Evolutionary conservation across 1,140 invertebrate genomes (phyloP).

Genomic region (Augochlora pura): DNA sequence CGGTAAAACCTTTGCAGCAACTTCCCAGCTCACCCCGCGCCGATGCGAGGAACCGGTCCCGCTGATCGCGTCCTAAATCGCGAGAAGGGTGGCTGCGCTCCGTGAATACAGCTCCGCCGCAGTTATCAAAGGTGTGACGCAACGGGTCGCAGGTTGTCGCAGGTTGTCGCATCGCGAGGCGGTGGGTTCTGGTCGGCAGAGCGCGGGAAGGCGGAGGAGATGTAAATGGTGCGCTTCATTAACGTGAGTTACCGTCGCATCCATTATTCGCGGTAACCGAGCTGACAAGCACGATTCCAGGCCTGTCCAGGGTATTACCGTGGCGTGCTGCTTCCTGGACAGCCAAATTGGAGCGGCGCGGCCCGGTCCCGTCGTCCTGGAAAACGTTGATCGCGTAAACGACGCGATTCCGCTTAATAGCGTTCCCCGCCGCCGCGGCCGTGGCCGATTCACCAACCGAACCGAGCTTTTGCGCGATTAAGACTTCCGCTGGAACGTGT

Average conservation of each 20-base stretch:
- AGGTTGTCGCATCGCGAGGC: neutral
- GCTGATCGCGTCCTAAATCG: neutral
- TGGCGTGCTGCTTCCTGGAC: conserved; percentile 30
- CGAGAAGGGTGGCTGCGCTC: neutral
- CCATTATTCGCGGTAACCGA: conserved; percentile 69
- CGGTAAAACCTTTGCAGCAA: no score
- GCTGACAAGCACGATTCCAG: conserved; percentile 64
- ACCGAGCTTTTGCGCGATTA: conserved; percentile 14
- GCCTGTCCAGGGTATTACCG: conserved; percentile 60
- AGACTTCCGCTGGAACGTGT: conserved; percentile 11
- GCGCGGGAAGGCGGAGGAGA: conserved; percentile 49
- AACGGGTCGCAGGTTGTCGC: no score
- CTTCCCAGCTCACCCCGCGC: no score
- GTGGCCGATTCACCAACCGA: neutral
- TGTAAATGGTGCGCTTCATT: conserved; percentile 71
- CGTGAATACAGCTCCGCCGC: neutral
- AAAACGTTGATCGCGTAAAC: conserved; percentile 27
- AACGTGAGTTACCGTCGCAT: conserved; percentile 68
- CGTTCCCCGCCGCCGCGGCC: neutral
- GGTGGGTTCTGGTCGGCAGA: neutral
- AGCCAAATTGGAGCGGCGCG: conserved; percentile 50
- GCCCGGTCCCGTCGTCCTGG: conserved; percentile 9
- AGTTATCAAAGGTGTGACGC: conserved; percentile 11
- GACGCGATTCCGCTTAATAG: conserved; percentile 21
- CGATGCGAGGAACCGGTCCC: neutral